Conservation (phyloP, 2,888 invertebrate species). For the Sacculina carcini region DNA sequence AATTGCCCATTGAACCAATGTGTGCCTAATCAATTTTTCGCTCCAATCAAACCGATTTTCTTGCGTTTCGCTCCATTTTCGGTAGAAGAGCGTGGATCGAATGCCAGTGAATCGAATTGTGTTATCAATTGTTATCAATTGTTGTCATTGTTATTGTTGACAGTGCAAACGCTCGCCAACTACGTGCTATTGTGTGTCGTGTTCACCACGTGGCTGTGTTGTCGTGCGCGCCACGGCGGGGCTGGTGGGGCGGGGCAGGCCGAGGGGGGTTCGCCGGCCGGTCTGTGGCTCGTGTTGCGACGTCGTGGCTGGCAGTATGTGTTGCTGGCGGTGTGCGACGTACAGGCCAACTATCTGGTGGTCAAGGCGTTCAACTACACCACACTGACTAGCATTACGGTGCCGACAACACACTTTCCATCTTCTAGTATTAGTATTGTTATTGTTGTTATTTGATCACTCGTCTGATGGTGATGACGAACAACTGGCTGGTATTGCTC, state of each 20-base stretch:
- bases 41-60: too few species aligned
- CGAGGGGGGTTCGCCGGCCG: too few species aligned
- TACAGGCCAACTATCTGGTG: constrained; percentile 59
- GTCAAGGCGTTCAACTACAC: constrained; percentile 53
- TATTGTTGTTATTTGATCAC: background rate
- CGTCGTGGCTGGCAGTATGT: constrained; percentile 50
- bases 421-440: too few species aligned
- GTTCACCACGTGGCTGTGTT: constrained; percentile 46
- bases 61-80: too few species aligned
- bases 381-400: constrained; percentile 42
- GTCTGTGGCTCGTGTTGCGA: constrained; percentile 34
- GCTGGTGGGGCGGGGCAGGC: background rate
- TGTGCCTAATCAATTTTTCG: too few species aligned
- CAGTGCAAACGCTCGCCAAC: constrained; percentile 50
- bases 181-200: constrained; percentile 47
- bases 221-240: constrained; percentile 20
- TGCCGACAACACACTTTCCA: constrained; percentile 18
- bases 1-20: too few species aligned
- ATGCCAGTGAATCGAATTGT: background rate
- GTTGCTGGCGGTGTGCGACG: constrained; percentile 47
- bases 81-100: constrained; percentile 4
- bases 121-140: background rate
- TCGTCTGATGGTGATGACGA: background rate
- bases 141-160: constrained; percentile 13
- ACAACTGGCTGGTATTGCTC: too few species aligned